Evolutionary conservation across 2,113 vertebrate genomes (phyloP).

Genomic region (Heterocephalus glaber): DNA sequence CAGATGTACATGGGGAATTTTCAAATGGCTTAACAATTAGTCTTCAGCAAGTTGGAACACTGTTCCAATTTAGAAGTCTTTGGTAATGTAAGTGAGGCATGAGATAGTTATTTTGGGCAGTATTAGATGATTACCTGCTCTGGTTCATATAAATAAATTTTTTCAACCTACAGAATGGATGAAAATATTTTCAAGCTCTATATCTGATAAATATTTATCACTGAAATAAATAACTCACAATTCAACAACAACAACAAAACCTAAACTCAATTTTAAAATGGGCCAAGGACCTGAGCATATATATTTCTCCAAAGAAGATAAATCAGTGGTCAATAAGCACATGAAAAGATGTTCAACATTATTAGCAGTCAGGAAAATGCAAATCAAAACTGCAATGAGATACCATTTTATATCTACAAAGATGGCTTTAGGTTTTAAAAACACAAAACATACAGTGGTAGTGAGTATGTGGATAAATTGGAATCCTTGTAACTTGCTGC

Average conservation of each 20-base stretch:
- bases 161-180: neutral
- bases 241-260: neutral
- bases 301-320: neutral
- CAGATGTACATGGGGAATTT: slow-evolving; percentile 16
- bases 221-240: neutral
- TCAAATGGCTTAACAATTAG: slow-evolving; percentile 23
- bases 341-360: neutral
- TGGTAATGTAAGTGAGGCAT: neutral
- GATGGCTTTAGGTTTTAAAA: neutral
- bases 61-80: slow-evolving; percentile 24
- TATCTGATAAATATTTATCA: slow-evolving; percentile 6
- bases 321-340: neutral
- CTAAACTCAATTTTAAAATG: neutral
- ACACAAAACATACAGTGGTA: neutral
- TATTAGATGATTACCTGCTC: neutral
- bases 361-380: neutral
- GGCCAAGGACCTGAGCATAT: neutral
- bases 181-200: slow-evolving; percentile 8
- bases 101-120: neutral
- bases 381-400: neutral
- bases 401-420: neutral
- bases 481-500: neutral
- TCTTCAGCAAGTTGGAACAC: slow-evolving; percentile 38
- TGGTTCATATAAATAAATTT: neutral
- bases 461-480: neutral